Percentiles rank a stretch among this genome's conserved stretches.
These are phyloP conservation scores for Synergus laeviventris DNA, from an alignment of 2,888 invertebrate genomes.

Conservation along the genomic window DNA sequence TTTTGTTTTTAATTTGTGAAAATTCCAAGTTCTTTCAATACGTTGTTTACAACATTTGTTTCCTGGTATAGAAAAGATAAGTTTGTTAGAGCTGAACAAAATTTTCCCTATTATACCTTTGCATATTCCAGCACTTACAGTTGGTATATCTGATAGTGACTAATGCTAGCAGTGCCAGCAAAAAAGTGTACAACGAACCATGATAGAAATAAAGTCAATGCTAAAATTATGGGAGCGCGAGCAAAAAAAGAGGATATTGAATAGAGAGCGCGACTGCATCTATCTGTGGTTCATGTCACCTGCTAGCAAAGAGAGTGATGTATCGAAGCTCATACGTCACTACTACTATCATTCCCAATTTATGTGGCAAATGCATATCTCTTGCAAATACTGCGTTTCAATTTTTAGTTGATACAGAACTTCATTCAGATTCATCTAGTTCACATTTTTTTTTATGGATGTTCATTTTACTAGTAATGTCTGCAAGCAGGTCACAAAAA, in stretches of 20 bases:
- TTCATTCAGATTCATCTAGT: constrained; percentile 22
- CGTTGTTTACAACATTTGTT: neutral
- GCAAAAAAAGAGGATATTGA: constrained; percentile 13
- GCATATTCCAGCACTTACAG: neutral
- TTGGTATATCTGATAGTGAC: constrained; percentile 33
- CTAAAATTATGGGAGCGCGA: constrained; percentile 26
- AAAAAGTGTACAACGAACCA: constrained; percentile 38
- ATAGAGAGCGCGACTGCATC: constrained; percentile 24
- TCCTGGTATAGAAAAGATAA: constrained; percentile 23
- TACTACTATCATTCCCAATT: constrained; percentile 34
- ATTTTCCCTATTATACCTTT: neutral
- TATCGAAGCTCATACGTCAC: constrained; percentile 36
- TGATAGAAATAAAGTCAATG: constrained; percentile 35
- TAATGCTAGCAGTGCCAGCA: constrained; percentile 20
- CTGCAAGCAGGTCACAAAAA: neutral
- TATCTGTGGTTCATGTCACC: constrained; percentile 34
- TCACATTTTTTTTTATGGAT: neutral
- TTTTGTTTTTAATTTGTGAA: neutral
- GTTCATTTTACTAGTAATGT: neutral
- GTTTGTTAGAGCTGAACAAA: constrained; percentile 7
- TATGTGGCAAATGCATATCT: constrained; percentile 32
- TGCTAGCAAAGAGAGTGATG: constrained; percentile 34
- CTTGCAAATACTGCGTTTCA: constrained; percentile 4
- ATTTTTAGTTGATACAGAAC: constrained; percentile 11
- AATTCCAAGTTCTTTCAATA: neutral